Evolutionary conservation across 2,888 invertebrate species (phyloP).

Genomic region (Lampropteryx suffumata): DNA sequence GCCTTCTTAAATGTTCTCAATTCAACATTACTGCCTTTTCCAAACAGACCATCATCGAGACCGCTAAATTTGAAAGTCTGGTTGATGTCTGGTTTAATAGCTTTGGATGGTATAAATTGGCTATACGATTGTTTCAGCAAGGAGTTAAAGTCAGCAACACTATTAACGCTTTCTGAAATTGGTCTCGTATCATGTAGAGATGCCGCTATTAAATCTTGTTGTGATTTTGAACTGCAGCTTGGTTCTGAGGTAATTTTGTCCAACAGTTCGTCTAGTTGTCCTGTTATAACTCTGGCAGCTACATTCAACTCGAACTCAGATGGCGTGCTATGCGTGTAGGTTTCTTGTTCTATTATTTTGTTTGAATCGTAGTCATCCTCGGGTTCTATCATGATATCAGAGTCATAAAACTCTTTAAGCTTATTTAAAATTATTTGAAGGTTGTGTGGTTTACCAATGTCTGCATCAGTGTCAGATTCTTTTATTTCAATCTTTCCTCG

Average conservation of each 20-base stretch:
- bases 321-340: conserved; percentile 36
- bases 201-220: conserved; percentile 10
- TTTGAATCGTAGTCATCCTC: conserved; percentile 39
- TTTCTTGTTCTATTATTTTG: conserved; percentile 29
- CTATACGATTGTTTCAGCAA: conserved; percentile 38
- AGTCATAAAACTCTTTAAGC: conserved; percentile 50
- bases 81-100: conserved; percentile 11
- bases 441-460: conserved; percentile 50
- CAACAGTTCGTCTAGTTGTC: conserved; percentile 48
- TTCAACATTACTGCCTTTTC: conserved; percentile 34
- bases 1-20: conserved; percentile 25
- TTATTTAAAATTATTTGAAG: conserved; percentile 47
- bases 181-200: conserved; percentile 13
- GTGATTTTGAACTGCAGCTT: conserved; percentile 28
- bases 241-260: conserved; percentile 43
- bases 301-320: conserved; percentile 45
- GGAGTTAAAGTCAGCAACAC: conserved; percentile 40
- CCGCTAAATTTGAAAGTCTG: conserved; percentile 41
- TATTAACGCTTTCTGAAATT: conserved; percentile 34
- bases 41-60: conserved; percentile 40
- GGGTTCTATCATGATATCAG: conserved; percentile 50
- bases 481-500: conserved; percentile 53
- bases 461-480: conserved; percentile 42
- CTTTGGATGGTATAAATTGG: conserved; percentile 24
- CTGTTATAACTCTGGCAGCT: conserved; percentile 44